phyloP scores from a whole-genome alignment of 2,797 vertebrate genomes.

The Sarcophilus harrisii region DNA sequence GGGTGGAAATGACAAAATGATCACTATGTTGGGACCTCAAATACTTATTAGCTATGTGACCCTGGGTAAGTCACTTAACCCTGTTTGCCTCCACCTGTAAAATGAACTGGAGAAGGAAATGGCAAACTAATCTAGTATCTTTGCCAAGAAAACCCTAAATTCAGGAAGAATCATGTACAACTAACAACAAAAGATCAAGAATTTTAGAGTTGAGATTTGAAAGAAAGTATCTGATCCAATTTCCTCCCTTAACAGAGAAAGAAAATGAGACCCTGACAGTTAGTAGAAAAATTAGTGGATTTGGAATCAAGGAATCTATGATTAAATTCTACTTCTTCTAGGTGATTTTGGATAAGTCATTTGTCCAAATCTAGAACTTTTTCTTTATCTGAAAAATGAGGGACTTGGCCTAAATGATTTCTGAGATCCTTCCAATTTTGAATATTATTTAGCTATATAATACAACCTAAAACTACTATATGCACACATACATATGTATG shows the following conservation, averaged over 20 bases:
- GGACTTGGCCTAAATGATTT: not conserved
- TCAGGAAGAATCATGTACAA: no score
- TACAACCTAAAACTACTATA: not conserved
- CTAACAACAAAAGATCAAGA: no score
- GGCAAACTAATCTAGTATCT: no score
- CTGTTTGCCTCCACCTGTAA: no score
- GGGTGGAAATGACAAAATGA: not conserved
- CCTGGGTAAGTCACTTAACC: no score
- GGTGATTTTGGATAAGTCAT: not conserved
- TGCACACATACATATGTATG: no score
- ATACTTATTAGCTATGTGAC: no score
- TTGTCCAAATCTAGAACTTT: not conserved
- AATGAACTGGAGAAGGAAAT: no score
- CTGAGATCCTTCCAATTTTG: not conserved
- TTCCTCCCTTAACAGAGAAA: not conserved
- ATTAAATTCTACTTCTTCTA: not conserved
- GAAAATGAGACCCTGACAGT: not conserved
- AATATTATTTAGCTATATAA: not conserved
- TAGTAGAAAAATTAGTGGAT: not conserved
- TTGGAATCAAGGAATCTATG: not conserved
- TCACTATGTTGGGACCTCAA: not conserved
- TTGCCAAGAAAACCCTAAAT: no score
- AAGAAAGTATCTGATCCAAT: no score
- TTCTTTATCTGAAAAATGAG: not conserved
- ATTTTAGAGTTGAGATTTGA: no score